Base-by-base conservation (phyloP, 2,888 invertebrate species). In the Synergus laeviventris region DNA sequence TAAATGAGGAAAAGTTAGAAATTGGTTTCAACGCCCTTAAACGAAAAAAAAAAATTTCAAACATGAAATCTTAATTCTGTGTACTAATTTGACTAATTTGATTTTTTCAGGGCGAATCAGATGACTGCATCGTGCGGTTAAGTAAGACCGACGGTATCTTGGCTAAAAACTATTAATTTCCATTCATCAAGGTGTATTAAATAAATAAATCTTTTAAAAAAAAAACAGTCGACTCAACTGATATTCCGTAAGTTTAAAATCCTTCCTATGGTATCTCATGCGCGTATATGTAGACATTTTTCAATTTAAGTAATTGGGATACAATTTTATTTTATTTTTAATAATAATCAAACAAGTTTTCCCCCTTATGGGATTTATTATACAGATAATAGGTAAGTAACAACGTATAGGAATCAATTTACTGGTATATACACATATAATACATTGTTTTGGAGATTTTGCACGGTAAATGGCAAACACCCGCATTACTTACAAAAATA, bases 131-230 rank as follows among this genome's bases (percentile, higher is more conserved):
- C 84, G 96, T 96, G 82, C 93, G 99, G 89, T 94, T 99, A 89
- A 96, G 97, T 78, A 98, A 98, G 93, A 97, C 96, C 88, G 99
- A 99, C 91, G 97, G 96, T 82, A 94, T 99, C 87, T 92, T 99
- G 87, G 95, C 97, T 84, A 98, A 97, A 96, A 91, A 90, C 74
- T 90, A 88, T 83, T 90, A 87, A 90, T 82, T 74, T 73, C 42
- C 61, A 74, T 74, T 12, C 54, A 73, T 31, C 54, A 73, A 76
- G 77, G 21, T 74, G 21, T 74, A 38, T 31, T 24, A 9, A 59
- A 76, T n/a, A 61, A 76, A 73, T 11, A n/a, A 60, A 21, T 21
- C 21, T 42, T 42, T 42, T 1, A 12, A 42, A 42, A 42, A 42
- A 42, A 42, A 42, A 42, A 42, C 2, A 42, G 14, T 12, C 1